A percentile compares a stretch with the other conserved stretches of the same genome.
These are phyloP conservation scores for Diglossa brunneiventris DNA, from an alignment of 2,113 vertebrate genomes.

Conservation along the genomic window DNA sequence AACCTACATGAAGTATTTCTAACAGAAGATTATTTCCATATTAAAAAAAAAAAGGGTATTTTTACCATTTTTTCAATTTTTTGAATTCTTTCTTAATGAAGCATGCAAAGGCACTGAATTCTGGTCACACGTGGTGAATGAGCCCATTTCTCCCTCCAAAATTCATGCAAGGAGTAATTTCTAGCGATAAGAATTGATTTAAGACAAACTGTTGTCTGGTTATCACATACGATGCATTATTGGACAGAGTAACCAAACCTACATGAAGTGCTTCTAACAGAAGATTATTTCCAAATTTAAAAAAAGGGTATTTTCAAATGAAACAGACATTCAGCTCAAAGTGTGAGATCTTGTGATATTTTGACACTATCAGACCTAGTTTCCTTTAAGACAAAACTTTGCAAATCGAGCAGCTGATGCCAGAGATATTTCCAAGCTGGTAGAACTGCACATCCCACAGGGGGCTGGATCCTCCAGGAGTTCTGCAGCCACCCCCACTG, in stretches of 20 bases:
- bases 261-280: not conserved
- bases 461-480: not conserved
- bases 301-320: not conserved
- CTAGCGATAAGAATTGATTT: not conserved
- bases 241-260: not conserved
- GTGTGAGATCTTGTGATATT: not conserved
- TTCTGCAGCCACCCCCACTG: not conserved
- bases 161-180: not conserved
- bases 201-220: not conserved
- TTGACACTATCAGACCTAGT: not conserved
- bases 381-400: not conserved
- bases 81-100: no score
- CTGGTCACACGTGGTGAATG: no score
- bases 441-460: not conserved
- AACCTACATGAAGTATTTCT: not conserved
- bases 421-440: not conserved
- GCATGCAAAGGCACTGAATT: no score
- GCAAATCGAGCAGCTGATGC: not conserved
- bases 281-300: not conserved
- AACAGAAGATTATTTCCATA: not conserved
- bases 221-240: accelerated
- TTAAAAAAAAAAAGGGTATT: not conserved
- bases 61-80: no score
- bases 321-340: not conserved
- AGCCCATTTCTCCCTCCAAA: no score